Base-by-base conservation (phyloP, 2,113 vertebrate genomes). In the Gallinago paraguaiae region DNA sequence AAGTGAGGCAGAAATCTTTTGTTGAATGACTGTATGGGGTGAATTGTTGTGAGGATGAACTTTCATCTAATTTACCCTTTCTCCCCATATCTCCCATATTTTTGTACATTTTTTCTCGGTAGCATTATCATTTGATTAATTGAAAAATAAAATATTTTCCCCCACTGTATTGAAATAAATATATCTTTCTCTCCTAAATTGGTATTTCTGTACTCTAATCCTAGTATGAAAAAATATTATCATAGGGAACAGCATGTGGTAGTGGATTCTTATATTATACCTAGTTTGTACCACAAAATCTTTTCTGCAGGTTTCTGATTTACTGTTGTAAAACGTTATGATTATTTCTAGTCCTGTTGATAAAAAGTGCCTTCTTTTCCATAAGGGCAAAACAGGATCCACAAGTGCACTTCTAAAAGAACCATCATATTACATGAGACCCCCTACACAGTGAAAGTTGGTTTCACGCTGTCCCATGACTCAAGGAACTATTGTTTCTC, bases 401-500 rank as follows among this genome's bases (percentile, higher is more conserved):
- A 86, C 31, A 86, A 90, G 51, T 50, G 31, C 63, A 74, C 71
- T 79, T 82, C 61, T 85, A 54, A 94, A 82, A 3, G 43, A 95
- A 77, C 13, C 30, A 17, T 90, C 48, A 39, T 82, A 43, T 95
- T 96, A 88, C 97, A 72, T 91, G 35, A 92, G 69, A 76, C 28
- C 56, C 56, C 67, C 51, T 84, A 41, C 43, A 94, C 25, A 88
- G 72, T 74, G 59, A 57, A 75, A 83, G 33, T 45, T 71, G 48
- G 19, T 85, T 97, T 90, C 68, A 69, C 91, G 56, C 37, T 93
- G 68, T 92, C 67, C 71, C 46, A 24, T 59, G 76, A 82, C 35
- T 84, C 65, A 81, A 88, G 19, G 56, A 88, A 82, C 82, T 88
- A 86, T 61, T 85, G 69, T 93, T 95, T 94, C 59, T 83, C 77